Evolutionary conservation across 2,888 invertebrate genomes (phyloP).

Genomic region (Epiperipatus broadwayi): DNA sequence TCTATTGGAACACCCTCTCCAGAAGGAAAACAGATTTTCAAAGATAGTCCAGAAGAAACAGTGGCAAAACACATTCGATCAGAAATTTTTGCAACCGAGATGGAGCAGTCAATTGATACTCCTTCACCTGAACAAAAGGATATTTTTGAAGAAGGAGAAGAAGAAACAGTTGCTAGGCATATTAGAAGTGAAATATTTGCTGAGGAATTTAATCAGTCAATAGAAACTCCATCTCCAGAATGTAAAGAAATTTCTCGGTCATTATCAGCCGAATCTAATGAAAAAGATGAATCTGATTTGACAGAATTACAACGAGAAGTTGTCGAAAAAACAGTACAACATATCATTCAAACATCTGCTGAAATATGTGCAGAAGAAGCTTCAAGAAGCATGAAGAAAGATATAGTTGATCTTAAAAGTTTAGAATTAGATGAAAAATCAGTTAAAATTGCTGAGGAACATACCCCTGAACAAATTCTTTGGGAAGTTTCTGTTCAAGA

Average conservation of each 20-base stretch:
- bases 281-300: no score
- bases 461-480: slow-evolving; percentile 14
- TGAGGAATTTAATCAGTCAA: slow-evolving; percentile 11
- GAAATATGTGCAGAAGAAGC: no score
- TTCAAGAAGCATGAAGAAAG: no score
- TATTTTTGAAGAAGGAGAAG: slow-evolving; percentile 12
- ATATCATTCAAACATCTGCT: no score
- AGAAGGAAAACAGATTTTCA: slow-evolving; percentile 14
- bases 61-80: slow-evolving; percentile 19
- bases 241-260: slow-evolving; percentile 13
- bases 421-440: slow-evolving; percentile 1
- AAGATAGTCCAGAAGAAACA: slow-evolving; percentile 17
- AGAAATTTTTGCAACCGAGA: slow-evolving; percentile 19
- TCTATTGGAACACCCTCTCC: background rate
- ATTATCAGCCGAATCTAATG: slow-evolving; percentile 4
- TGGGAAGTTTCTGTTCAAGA: slow-evolving; percentile 17
- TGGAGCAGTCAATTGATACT: slow-evolving; percentile 19
- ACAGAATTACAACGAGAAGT: no score
- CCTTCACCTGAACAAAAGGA: slow-evolving; percentile 19
- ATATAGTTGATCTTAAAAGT: slow-evolving; percentile 1
- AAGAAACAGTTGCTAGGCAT: slow-evolving; percentile 13
- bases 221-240: slow-evolving; percentile 15
- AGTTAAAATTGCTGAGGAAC: slow-evolving; percentile 11
- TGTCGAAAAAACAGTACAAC: no score
- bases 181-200: slow-evolving; percentile 14